phyloP scores from a whole-genome alignment of 2,113 vertebrate genomes.

The Psammodynastes pulverulentus region DNA sequence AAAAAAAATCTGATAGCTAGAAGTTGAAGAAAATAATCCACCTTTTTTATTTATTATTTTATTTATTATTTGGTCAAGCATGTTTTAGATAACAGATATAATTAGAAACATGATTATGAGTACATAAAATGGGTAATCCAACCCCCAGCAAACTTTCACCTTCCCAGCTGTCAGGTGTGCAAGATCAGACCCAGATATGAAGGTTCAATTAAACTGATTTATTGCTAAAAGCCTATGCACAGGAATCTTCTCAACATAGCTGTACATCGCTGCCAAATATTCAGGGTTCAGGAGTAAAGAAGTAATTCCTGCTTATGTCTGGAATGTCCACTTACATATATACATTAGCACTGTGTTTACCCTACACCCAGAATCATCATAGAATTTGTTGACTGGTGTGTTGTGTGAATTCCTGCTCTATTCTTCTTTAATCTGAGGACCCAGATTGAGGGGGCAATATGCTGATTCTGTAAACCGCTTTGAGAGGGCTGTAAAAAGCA shows the following conservation, averaged over 20 bases:
- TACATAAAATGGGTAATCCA: too few relatives aligned
- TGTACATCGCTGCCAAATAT: not conserved
- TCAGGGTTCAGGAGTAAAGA: not conserved
- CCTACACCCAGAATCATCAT: not conserved
- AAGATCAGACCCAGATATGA: not conserved
- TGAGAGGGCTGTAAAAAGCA: too few relatives aligned
- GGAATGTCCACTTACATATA: not conserved
- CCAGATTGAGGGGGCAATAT: too few relatives aligned
- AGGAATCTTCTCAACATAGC: not conserved
- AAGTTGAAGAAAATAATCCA: not conserved
- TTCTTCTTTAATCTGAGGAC: too few relatives aligned
- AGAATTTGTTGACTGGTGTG: not conserved
- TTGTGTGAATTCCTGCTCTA: not conserved
- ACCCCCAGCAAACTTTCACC: not conserved
- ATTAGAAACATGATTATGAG: too few relatives aligned
- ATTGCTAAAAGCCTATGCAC: not conserved
- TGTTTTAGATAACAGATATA: too few relatives aligned
- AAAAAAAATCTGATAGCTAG: not conserved
- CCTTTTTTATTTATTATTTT: too few relatives aligned
- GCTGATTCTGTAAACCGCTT: too few relatives aligned
- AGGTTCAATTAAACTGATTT: not conserved
- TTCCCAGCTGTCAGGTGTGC: not conserved
- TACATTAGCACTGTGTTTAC: not conserved
- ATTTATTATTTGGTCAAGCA: too few relatives aligned
- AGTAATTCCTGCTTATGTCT: not conserved